These are phyloP conservation scores for Drosophila ogumai DNA, from an alignment of 1,140 invertebrate genomes.

Conservation along the genomic window DNA sequence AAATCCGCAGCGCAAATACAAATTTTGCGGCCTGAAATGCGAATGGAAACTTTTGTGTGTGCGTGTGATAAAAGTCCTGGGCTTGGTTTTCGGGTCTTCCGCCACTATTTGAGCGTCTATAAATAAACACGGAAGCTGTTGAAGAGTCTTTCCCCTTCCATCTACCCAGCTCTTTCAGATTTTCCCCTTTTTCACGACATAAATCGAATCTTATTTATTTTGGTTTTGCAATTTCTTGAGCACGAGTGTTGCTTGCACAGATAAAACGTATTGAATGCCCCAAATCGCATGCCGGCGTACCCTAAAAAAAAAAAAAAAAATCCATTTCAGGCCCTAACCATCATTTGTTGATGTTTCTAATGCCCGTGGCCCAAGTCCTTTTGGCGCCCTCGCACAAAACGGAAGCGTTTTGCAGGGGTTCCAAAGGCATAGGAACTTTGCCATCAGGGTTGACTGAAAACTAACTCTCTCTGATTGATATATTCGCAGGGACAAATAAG, in stretches of 20 bases:
- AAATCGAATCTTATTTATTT: conserved; percentile 84
- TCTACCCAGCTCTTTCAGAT: conserved; percentile 3
- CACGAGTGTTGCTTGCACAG: conserved; percentile 72
- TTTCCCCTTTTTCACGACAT: conserved; percentile 45
- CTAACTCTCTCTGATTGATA: conserved; percentile 27
- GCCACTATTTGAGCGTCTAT: conserved; percentile 77
- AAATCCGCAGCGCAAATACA: conserved; percentile 79
- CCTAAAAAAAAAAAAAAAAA: conserved; percentile 22
- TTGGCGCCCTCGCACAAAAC: conserved; percentile 38
- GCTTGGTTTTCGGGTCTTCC: conserved; percentile 22
- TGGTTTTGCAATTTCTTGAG: conserved; percentile 76
- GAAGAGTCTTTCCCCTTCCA: conserved; percentile 32
- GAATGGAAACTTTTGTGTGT: conserved; percentile 46
- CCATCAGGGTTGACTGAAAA: conserved; percentile 23
- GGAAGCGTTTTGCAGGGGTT: conserved; percentile 35
- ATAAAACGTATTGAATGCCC: conserved; percentile 78
- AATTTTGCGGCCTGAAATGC: conserved; percentile 72
- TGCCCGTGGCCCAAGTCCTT: conserved; percentile 30
- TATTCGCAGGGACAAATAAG: conserved; percentile 6
- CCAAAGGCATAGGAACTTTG: conserved; percentile 37
- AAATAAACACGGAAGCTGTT: conserved; percentile 75
- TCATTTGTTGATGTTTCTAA: conserved; percentile 58
- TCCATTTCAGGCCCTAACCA: conserved; percentile 21
- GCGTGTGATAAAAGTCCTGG: conserved; percentile 54
- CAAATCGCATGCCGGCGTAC: conserved; percentile 55